Percentiles rank a stretch among this genome's conserved stretches.
Conservation (phyloP, 2,888 invertebrate genomes). For the Capitulum mitella region DNA sequence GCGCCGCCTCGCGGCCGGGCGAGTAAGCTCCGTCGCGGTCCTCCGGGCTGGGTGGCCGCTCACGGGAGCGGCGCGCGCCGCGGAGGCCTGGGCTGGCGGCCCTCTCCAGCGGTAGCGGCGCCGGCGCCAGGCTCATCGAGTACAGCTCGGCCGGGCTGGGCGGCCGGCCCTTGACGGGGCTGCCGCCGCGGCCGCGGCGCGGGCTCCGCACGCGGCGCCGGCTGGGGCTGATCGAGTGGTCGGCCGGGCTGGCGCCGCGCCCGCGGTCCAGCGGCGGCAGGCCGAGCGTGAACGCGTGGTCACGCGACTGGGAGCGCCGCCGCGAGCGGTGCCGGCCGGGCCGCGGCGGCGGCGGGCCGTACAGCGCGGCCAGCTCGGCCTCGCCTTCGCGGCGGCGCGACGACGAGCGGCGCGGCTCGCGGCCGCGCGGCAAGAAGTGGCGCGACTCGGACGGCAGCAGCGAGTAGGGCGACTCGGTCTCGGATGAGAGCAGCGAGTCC, state of each 20-base stretch:
- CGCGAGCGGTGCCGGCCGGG: not conserved
- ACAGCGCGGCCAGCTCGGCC: not conserved
- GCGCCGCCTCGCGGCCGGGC: not conserved
- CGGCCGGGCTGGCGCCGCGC: not conserved
- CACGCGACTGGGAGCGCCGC: constrained; percentile 3
- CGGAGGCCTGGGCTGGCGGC: not conserved
- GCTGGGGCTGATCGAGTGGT: too few relatives aligned
- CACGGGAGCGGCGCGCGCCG: not conserved
- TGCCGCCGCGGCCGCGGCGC: not conserved
- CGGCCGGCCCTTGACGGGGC: not conserved
- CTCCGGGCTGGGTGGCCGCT: not conserved
- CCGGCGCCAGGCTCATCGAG: not conserved
- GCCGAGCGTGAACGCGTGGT: not conserved
- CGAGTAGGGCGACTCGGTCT: constrained; percentile 10
- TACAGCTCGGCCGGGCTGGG: not conserved
- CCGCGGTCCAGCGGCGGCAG: too few relatives aligned
- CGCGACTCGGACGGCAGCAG: not conserved
- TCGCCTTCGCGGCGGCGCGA: not conserved
- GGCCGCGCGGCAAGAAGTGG: not conserved
- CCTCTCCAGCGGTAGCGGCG: not conserved
- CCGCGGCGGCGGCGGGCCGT: not conserved
- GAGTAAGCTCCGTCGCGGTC: not conserved
- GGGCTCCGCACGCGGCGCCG: not conserved
- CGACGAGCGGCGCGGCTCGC: not conserved
- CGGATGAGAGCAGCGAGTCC: constrained; percentile 14